Percentiles rank a stretch among this genome's conserved stretches.
Conservation (phyloP, 2,888 invertebrate genomes). For the Boloria euphrosyne region DNA sequence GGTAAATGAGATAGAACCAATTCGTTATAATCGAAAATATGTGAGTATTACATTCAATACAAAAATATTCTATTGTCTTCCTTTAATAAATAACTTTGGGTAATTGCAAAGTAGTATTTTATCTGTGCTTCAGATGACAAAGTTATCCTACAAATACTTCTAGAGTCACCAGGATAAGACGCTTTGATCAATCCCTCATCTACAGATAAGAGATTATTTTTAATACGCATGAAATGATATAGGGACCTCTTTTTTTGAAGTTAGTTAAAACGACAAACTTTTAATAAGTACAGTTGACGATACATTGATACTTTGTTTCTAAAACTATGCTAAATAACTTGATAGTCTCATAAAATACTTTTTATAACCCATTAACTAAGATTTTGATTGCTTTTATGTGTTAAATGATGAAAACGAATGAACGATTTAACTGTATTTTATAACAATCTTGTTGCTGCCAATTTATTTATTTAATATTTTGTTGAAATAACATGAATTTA, state of each 20-base stretch:
- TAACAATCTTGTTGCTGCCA: background rate
- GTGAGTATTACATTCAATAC: no score
- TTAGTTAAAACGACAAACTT: background rate
- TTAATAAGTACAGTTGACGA: background rate
- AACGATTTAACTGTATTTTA: slow-evolving; percentile 13
- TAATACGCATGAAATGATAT: no score
- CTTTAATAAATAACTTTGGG: no score
- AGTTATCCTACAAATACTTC: no score
- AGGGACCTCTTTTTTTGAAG: background rate
- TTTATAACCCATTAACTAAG: slow-evolving; percentile 47
- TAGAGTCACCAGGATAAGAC: no score
- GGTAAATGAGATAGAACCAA: no score
- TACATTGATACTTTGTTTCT: background rate
- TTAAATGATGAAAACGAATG: slow-evolving; percentile 13
- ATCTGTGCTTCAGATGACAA: no score
- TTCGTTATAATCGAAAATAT: no score
- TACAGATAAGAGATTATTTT: no score
- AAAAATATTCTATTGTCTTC: no score
- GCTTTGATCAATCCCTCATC: no score
- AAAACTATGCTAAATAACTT: slow-evolving; percentile 1
- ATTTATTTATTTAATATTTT: background rate
- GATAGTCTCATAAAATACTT: slow-evolving; percentile 6
- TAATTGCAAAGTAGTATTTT: no score
- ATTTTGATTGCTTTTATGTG: slow-evolving; percentile 49
- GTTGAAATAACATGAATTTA: background rate